Base-by-base conservation (phyloP, 2,888 invertebrate genomes). In the Venusia cambrica region DNA sequence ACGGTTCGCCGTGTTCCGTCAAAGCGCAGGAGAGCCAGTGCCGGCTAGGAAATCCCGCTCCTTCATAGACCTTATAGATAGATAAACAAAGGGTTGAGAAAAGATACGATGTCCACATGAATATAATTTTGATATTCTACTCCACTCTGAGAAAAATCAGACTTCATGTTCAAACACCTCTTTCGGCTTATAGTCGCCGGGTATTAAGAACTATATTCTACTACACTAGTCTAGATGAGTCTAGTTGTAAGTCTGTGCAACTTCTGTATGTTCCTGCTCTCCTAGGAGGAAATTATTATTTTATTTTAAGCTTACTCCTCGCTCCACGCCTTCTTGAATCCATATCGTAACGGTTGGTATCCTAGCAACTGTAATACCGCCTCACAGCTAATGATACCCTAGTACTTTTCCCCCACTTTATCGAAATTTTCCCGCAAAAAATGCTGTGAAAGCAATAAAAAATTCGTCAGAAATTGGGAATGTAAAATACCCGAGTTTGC, bases 341-440 rank as follows among this genome's bases (percentile, higher is more conserved):
- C 10, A 6, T 11, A 5, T 12, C 22, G 11, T 24, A 13, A 5
- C 5, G n/a, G 10, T 18, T 5, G 18, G 29, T 36, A 20, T 26
- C 28, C 15, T 33, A 32, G 26, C 30, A 28, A 24, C 16, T 12
- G n/a, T 19, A 14, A 21, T 7, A 56, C 14, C 45, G 58, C 57
- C 53, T 39, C 7, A 0, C 4, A 3, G 16, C 8, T 53, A 40
- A 57, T 80, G 62, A 1, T 5, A 2, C 45, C 78, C 75, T 77
- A 50, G 76, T 79, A 66, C 48, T 58, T 71, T 76, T 77, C 73
- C 75, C 75, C 75, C 74, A 78, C 71, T 73, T 70, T 73, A 75
- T 72, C 64, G 74, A 76, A 78, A 70, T 73, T 73, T 68, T 66
- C 69, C 71, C 67, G 72, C 64, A 53, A 54, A 53, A 62, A 26